Evolutionary conservation across 2,113 vertebrate genomes (phyloP).

Genomic region (Cervus canadensis): DNA sequence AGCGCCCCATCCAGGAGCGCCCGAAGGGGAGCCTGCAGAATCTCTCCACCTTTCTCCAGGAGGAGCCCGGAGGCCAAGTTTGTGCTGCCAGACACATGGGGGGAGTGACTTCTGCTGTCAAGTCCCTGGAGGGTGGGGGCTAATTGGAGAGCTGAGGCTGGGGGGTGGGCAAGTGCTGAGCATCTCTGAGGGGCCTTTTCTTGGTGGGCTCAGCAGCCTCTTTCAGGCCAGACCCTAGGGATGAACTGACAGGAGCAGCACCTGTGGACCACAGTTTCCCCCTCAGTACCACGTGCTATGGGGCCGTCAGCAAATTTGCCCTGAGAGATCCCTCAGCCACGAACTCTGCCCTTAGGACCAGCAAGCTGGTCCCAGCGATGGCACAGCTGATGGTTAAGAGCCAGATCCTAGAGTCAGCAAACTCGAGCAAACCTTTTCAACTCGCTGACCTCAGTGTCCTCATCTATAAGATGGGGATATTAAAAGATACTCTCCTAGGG

Average conservation of each 20-base stretch:
- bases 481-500: background rate
- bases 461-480: background rate
- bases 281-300: fast-evolving
- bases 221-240: background rate
- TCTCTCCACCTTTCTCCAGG: conserved; percentile 44
- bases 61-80: background rate
- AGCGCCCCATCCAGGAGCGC: conserved; percentile 55
- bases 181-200: background rate
- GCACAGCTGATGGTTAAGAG: background rate
- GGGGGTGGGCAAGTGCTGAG: background rate
- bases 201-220: background rate
- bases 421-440: background rate
- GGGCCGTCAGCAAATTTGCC: fast-evolving
- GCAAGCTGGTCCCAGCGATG: fast-evolving
- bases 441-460: background rate
- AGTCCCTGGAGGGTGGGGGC: background rate
- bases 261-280: background rate
- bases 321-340: background rate
- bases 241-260: background rate
- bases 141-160: background rate
- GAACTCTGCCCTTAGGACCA: background rate
- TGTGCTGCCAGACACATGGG: background rate
- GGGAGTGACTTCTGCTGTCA: background rate
- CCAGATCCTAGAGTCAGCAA: too few relatives aligned
- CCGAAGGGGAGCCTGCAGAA: conserved; percentile 69